A percentile compares a stretch with the other conserved stretches of the same genome.
Conservation (phyloP, 2,888 invertebrate genomes). For the Silvanus unidentatus region DNA sequence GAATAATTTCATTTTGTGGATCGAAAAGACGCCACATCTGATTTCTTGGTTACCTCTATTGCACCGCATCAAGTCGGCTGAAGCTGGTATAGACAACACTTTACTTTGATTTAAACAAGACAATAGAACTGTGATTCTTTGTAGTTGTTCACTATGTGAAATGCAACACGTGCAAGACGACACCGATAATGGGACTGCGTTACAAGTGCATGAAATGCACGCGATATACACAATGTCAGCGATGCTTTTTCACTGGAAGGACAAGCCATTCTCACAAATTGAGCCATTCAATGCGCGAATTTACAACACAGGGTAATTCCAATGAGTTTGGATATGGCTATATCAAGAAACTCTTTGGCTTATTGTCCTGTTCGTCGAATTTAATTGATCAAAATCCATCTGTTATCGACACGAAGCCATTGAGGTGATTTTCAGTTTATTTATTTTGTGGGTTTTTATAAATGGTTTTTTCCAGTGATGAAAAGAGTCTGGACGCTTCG, state of each 20-base stretch:
- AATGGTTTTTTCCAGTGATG: conserved; percentile 2
- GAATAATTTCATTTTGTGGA: conserved; percentile 64
- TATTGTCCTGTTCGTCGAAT: conserved; percentile 32
- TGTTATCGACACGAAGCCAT: conserved; percentile 34
- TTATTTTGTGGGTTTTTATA: conserved; percentile 6
- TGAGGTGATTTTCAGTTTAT: conserved; percentile 39
- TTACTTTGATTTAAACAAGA: conserved; percentile 4
- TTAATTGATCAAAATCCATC: conserved; percentile 17
- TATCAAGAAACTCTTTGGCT: conserved; percentile 33
- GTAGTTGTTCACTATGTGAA: conserved; percentile 53
- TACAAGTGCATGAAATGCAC: conserved; percentile 62
- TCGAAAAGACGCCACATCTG: conserved; percentile 56
- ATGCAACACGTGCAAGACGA: conserved; percentile 56
- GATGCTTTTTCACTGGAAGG: conserved; percentile 60
- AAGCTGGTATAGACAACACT: conserved; percentile 46
- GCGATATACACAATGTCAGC: conserved; percentile 61
- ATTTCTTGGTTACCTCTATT: conserved; percentile 62
- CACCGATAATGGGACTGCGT: conserved; percentile 54
- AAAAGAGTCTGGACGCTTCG: conserved; percentile 20
- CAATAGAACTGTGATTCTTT: conserved; percentile 17
- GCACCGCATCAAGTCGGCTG: conserved; percentile 56
- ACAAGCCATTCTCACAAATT: conserved; percentile 58
- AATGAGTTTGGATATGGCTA: conserved; percentile 26
- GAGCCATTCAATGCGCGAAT: conserved; percentile 61
- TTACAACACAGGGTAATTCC: conserved; percentile 26